phyloP scores from a whole-genome alignment of 1,140 invertebrate genomes.

The Apis laboriosa region DNA sequence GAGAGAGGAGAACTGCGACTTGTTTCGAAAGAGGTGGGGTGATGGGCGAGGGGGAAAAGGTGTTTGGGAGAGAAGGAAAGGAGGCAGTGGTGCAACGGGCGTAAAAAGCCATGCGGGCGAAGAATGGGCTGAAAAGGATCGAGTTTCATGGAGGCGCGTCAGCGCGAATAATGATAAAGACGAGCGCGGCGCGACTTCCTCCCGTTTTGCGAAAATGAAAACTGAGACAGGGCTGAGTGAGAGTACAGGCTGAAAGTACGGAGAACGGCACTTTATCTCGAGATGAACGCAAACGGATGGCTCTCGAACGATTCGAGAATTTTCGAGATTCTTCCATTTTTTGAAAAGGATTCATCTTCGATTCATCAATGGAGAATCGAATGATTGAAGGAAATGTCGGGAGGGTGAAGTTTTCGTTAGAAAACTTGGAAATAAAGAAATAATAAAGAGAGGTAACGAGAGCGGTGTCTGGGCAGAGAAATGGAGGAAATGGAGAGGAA shows the following conservation, averaged over 20 bases:
- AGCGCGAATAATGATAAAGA: constrained; percentile 30
- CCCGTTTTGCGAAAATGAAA: constrained; percentile 29
- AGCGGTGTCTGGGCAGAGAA: background rate
- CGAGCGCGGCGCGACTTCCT: constrained; percentile 1
- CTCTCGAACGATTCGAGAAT: background rate
- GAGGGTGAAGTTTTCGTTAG: too few relatives aligned
- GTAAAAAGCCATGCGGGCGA: constrained; percentile 36
- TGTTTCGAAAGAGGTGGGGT: too few relatives aligned
- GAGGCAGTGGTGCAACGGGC: background rate
- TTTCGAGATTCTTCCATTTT: background rate
- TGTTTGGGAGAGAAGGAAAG: background rate
- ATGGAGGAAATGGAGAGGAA: background rate
- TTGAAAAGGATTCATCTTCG: too few relatives aligned
- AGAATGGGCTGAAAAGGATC: constrained; percentile 27
- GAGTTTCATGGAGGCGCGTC: constrained; percentile 32
- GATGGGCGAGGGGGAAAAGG: background rate
- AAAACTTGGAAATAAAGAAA: constrained; percentile 42
- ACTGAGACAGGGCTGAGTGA: background rate
- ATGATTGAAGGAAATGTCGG: too few relatives aligned
- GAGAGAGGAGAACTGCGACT: too few relatives aligned
- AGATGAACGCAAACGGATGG: background rate
- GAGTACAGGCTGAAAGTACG: background rate
- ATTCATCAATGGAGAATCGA: too few relatives aligned
- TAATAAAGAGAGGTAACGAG: constrained; percentile 49
- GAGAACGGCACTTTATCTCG: constrained; percentile 2